These are phyloP conservation scores for Ceratothoa steindachneri DNA, from an alignment of 2,888 invertebrate species.

Conservation along the genomic window DNA sequence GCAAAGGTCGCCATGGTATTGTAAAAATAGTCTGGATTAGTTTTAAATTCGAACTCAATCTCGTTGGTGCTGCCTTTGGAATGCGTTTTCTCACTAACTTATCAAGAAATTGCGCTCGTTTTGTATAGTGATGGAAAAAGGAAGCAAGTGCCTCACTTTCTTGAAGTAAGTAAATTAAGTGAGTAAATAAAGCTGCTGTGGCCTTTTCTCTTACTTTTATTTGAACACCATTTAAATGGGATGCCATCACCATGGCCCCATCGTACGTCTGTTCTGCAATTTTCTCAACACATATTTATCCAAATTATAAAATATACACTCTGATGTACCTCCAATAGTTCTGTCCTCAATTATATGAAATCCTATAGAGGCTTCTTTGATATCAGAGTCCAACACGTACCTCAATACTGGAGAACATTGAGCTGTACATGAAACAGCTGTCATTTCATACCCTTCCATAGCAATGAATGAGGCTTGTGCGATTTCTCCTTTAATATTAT, in stretches of 20 bases:
- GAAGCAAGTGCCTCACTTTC: neutral
- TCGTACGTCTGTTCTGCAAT: slow-evolving; percentile 3
- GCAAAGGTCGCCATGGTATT: too few species aligned
- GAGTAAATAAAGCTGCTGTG: neutral
- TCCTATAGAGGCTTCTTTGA: neutral
- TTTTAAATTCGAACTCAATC: neutral
- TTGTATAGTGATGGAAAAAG: neutral
- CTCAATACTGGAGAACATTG: neutral
- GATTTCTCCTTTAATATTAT: neutral
- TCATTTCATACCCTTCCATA: neutral
- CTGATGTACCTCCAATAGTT: neutral
- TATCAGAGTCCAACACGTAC: too few species aligned
- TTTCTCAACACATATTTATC: too few species aligned
- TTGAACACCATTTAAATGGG: too few species aligned
- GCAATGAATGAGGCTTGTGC: neutral
- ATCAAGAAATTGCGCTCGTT: too few species aligned
- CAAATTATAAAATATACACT: neutral
- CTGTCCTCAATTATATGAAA: neutral
- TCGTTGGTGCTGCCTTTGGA: too few species aligned
- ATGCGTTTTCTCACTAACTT: too few species aligned
- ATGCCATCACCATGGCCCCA: slow-evolving; percentile 6
- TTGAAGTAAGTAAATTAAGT: neutral
- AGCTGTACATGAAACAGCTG: neutral
- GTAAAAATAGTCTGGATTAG: neutral
- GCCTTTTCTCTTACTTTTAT: neutral